Evolutionary conservation across 2,113 vertebrate genomes (phyloP).

Genomic region (Platysteira castanea): DNA sequence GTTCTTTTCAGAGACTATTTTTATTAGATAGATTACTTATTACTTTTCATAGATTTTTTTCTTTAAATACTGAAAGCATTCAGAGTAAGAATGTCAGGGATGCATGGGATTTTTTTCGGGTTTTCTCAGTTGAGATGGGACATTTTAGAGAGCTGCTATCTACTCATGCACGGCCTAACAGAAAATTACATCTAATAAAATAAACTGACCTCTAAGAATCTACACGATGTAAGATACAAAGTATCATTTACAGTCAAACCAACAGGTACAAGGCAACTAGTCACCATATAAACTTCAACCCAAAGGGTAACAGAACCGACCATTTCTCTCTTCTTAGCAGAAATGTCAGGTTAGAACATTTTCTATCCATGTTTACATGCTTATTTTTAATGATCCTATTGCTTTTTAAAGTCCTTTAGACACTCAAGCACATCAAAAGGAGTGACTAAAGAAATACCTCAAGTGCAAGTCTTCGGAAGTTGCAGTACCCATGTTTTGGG

Average conservation of each 20-base stretch:
- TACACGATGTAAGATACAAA: neutral
- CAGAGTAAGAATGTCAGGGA: neutral
- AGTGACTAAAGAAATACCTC: neutral
- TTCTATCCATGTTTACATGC: neutral
- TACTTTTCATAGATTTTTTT: neutral
- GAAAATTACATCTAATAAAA: neutral
- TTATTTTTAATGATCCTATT: neutral
- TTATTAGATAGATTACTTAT: neutral
- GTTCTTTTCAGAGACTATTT: neutral
- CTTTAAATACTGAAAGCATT: neutral
- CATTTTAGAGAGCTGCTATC: neutral
- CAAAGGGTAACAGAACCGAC: neutral
- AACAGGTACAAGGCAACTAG: neutral
- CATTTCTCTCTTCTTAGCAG: neutral
- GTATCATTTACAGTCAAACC: neutral
- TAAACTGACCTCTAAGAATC: neutral
- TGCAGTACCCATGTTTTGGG: fast-evolving
- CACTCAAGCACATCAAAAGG: neutral
- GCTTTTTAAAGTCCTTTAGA: neutral
- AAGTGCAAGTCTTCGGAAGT: neutral
- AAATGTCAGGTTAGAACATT: neutral
- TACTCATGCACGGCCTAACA: neutral
- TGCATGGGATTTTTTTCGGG: neutral
- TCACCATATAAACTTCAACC: neutral
- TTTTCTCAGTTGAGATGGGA: neutral